Evolutionary conservation across 2,797 vertebrate genomes (phyloP), one percentile per base, ranked within the genome.

Genomic region (Lophotriccus pileatus): DNA sequence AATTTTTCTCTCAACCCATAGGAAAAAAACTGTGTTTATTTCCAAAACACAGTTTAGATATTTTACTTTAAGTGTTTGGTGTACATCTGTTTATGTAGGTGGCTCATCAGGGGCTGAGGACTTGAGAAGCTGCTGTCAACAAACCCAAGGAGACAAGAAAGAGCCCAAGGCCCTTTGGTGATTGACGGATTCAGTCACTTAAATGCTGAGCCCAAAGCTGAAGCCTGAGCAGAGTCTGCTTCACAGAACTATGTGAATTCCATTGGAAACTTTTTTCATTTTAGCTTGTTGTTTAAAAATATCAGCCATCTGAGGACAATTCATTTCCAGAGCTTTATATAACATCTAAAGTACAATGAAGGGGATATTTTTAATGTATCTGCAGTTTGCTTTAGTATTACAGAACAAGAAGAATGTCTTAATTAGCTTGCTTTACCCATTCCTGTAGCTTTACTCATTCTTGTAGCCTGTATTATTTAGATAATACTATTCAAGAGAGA

Each of bases 81-180:
- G 53, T 84, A 58, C 59, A 86, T 94, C 87, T 96, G 77, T 90
- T 94, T 90, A 43, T 62, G 55, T 84, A 83, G 59, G 69, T 86
- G 84, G 52, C 81, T 47, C 59, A 44, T 68, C 69, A 28, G 63
- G 77, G 52, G 1, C 78, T 91, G 86, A 7, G 15, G 78, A 86
- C 70, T 79, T 67, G 46, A 67, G 53, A 87, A 76, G 36, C 59
- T 69, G 53, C 67, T 89, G 46, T 81, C 34, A 6, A 89, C 83
- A 97, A 94, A 96, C 87, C 64, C 75, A 80, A 93, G 73, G 52
- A 95, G 96, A 97, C 70, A 95, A 87, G 90, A 93, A 75, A 95
- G 92, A 92, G 93, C 94, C 93, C 85, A 60, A 4, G 43, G 96
- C 84, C 74, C 85, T 96, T 76, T 76, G 94, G 7, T 94, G 92